Base-by-base conservation (phyloP, 2,888 invertebrate genomes). In the Rotaria socialis region DNA sequence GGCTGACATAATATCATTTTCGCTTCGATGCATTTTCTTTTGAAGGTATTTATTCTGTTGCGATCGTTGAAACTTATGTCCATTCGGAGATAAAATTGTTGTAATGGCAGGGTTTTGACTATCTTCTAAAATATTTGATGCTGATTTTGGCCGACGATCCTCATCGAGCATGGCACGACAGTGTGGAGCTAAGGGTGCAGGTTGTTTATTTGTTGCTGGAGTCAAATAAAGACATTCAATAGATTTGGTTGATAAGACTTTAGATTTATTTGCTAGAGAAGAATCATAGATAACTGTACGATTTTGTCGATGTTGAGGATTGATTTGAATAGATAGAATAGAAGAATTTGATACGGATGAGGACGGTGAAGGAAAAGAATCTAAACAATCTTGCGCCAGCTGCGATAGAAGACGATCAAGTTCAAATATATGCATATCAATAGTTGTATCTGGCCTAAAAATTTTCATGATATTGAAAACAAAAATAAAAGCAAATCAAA, bases 161-260 rank as follows among this genome's bases (percentile, higher is more conserved):
- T 80, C 41, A 80, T n/a, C 41, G 11, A 24, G 11, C 47, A 4
- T n/a, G 11, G 0, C 0, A 14, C 7, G 24, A 24, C 8, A 19
- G 47, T 47, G 47, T 11, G 43, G 10, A n/a, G 47, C n/a, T n/a
- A 47, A 10, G 35, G 47, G 16, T 80, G 24, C 5, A 47, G 80
- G n/a, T 80, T 43, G 43, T n/a, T 47, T 80, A 47, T 80, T 80
- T 43, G 11, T 22, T 24, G 47, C n/a, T 47, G 80, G 43, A 14
- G 47, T 47, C 14, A 80, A n/a, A 80, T 80, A 80, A 4, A 80
- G 47, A 80, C 80, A 80, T 43, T 80, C 80, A 47, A 80, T 80
- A 19, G 47, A 47, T 80, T 80, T 80, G 24, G 47, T 43, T 24
- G 47, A 41, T 80, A 24, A 19, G 24, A 47, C 2, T 47, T 10